Percentiles rank a stretch among this genome's conserved stretches.
phyloP scores from a whole-genome alignment of 2,113 vertebrate genomes.

The Callospermophilus lateralis region DNA sequence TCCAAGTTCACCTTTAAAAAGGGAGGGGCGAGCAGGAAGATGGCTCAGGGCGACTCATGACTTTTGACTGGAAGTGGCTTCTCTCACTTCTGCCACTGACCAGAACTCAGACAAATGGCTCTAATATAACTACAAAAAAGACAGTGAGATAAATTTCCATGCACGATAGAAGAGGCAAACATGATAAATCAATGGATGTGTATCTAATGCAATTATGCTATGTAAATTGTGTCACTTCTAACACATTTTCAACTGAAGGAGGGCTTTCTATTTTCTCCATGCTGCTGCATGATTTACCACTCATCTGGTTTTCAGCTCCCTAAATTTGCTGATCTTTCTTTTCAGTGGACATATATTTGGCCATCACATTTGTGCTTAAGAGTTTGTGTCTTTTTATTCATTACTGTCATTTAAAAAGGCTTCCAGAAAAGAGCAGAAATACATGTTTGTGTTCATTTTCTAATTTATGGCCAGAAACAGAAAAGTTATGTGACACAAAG shows the following conservation, averaged over 20 bases:
- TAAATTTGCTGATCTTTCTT: background rate
- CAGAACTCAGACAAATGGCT: background rate
- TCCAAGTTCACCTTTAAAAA: slow-evolving; percentile 21
- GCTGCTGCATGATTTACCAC: background rate
- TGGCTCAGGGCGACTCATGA: background rate
- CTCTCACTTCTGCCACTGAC: background rate
- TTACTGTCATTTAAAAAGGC: background rate
- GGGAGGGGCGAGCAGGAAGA: background rate
- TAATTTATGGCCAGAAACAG: background rate
- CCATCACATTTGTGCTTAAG: background rate
- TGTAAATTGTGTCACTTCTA: background rate
- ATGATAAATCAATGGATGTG: background rate
- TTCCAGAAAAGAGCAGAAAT: slow-evolving; percentile 36
- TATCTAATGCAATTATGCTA: background rate
- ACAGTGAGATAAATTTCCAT: background rate
- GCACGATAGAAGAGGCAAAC: background rate
- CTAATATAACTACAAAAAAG: background rate
- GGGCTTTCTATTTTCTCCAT: background rate
- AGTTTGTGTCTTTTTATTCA: background rate
- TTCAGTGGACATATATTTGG: background rate
- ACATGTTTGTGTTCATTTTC: background rate
- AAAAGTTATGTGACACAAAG: background rate
- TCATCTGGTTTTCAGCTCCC: background rate
- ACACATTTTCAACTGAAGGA: background rate
- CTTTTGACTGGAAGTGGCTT: background rate